Evolutionary conservation across 2,888 invertebrate genomes (phyloP), one percentile per base, ranked within the genome.

Genomic region (Branchellion lobata): DNA sequence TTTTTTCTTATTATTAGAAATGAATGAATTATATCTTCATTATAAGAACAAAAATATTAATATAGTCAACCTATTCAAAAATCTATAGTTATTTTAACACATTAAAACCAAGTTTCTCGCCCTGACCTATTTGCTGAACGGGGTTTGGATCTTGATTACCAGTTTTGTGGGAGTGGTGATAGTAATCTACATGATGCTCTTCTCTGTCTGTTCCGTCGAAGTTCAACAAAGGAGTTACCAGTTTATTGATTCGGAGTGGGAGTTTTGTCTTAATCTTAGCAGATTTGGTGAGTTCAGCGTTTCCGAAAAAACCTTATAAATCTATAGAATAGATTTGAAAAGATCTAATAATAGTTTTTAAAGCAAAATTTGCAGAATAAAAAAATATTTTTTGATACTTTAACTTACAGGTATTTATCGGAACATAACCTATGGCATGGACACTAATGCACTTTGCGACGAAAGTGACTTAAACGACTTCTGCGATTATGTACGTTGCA

Each of bases 21-120:
- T 31, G 8, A 51, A 51, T 51, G 21, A 51, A 18, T 51, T 51
- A 18, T 51, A 51, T 51, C 14, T 51, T 18, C 14, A 51, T 18
- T 51, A 21, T 18, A 18, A 8, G n/a, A 21, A 77, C 34, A 69
- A 11, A 31, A 21, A 77, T 36, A 14, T 18, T 61, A 18, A 21
- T 68, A 53, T 53, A n/a, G n/a, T n/a, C n/a, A n/a, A n/a, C n/a
- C n/a, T n/a, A n/a, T n/a, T n/a, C n/a, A n/a, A n/a, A n/a, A n/a
- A n/a, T n/a, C n/a, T n/a, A n/a, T n/a, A n/a, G n/a, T n/a, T n/a
- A n/a, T n/a, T n/a, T n/a, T n/a, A n/a, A n/a, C n/a, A n/a, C n/a
- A n/a, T n/a, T n/a, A n/a, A n/a, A n/a, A 82, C 84, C 29, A 84
- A 87, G 87, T 87, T 87, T 80, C 84, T 87, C 83, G 81, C 84